Percentiles rank a stretch among this genome's conserved stretches.
phyloP scores from a whole-genome alignment of 92 coral and sea anemone species.

The Heteractis magnifica region DNA sequence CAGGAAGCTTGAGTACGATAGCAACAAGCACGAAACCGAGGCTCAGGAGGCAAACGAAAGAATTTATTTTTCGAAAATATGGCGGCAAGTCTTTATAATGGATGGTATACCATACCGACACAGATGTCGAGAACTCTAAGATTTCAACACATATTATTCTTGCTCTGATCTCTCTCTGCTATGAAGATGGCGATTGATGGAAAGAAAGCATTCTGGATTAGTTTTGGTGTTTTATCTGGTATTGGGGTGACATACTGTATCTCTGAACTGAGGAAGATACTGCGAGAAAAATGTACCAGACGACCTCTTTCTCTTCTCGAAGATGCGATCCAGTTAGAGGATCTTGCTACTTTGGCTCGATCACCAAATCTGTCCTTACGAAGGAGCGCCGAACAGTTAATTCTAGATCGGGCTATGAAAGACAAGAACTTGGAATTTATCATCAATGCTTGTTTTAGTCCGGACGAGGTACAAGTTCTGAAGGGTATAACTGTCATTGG shows the following conservation, averaged over 20 bases:
- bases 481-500: slow-evolving; percentile 81
- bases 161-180: background rate
- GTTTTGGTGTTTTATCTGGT: slow-evolving; percentile 78
- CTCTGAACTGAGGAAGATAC: slow-evolving; percentile 61
- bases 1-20: background rate
- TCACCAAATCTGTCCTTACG: slow-evolving; percentile 78
- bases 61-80: slow-evolving; percentile 51
- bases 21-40: background rate
- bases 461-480: slow-evolving; percentile 69
- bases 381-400: slow-evolving; percentile 77
- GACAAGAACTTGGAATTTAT: slow-evolving; percentile 66
- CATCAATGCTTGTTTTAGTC: slow-evolving; percentile 58
- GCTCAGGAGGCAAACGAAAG: background rate
- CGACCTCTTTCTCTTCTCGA: slow-evolving; percentile 64
- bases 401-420: slow-evolving; percentile 78
- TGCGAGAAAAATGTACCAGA: slow-evolving; percentile 80
- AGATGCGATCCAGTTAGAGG: slow-evolving; percentile 69
- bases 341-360: slow-evolving; percentile 73
- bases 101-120: slow-evolving; percentile 29
- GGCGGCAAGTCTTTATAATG: slow-evolving; percentile 52
- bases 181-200: slow-evolving; percentile 61
- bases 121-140: slow-evolving; percentile 11
- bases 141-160: background rate
- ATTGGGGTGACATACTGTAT: slow-evolving; percentile 74
- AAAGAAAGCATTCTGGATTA: slow-evolving; percentile 58